These are phyloP conservation scores for Plestiodon gilberti DNA, from an alignment of 2,113 vertebrate genomes.

Conservation along the genomic window DNA sequence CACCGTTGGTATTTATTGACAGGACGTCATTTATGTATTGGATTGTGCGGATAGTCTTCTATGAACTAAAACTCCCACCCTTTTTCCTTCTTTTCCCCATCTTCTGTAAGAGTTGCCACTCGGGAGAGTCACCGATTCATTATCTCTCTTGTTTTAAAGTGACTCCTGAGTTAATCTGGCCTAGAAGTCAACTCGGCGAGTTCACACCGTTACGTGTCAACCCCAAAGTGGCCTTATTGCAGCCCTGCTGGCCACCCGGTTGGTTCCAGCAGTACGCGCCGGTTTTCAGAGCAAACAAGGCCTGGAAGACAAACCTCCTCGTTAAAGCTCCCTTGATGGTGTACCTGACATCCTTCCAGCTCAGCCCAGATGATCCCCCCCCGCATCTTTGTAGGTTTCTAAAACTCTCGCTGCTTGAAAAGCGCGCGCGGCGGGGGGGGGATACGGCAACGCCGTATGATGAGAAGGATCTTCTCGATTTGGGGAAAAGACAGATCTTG, in stretches of 20 bases:
- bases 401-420: not conserved
- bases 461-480: not conserved
- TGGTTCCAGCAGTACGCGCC: not conserved
- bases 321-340: not conserved
- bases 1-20: not conserved
- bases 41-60: not conserved
- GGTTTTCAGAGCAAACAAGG: conserved; percentile 22
- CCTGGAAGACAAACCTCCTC: not conserved
- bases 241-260: not conserved
- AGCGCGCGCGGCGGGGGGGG: not conserved
- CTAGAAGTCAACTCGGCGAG: fast-evolving
- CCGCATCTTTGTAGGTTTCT: not conserved
- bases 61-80: not conserved
- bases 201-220: fast-evolving
- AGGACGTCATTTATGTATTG: not conserved
- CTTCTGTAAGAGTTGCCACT: too few relatives aligned
- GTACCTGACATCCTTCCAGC: fast-evolving
- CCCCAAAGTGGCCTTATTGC: not conserved
- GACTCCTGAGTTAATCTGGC: not conserved
- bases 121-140: not conserved
- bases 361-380: not conserved
- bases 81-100: too few relatives aligned
- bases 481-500: not conserved
- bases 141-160: conserved; percentile 19
- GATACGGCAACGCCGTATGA: too few relatives aligned